Evolutionary conservation across 2,888 invertebrate genomes (phyloP).

Genomic region (Chloroclystis v-ata): DNA sequence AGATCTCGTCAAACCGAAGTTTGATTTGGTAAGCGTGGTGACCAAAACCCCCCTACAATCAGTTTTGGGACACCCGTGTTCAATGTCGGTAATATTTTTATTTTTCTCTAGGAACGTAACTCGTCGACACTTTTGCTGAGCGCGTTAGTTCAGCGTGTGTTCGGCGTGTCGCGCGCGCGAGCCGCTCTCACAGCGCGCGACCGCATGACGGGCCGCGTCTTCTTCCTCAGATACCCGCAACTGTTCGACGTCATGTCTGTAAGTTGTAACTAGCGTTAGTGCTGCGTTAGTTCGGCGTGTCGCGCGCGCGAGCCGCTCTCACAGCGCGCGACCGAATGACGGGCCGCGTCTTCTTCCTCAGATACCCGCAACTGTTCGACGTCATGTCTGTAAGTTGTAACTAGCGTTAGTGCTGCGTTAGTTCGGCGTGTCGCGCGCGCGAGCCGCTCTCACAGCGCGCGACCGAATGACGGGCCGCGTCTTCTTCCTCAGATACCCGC

Average conservation of each 20-base stretch:
- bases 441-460: slow-evolving; percentile 78
- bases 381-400: slow-evolving; percentile 73
- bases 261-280: slow-evolving; percentile 85
- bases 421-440: slow-evolving; percentile 88
- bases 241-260: slow-evolving; percentile 78
- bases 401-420: slow-evolving; percentile 89
- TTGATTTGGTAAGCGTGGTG: too few species aligned
- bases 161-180: slow-evolving; percentile 86
- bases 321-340: slow-evolving; percentile 84
- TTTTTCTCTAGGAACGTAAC: slow-evolving; percentile 84
- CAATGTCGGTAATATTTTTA: too few species aligned
- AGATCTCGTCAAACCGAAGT: too few species aligned
- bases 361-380: slow-evolving; percentile 77
- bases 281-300: slow-evolving; percentile 92
- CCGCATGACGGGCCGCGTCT: slow-evolving; percentile 86
- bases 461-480: slow-evolving; percentile 86
- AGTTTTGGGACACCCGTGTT: too few species aligned
- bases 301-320: slow-evolving; percentile 77
- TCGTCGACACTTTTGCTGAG: slow-evolving; percentile 91
- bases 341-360: slow-evolving; percentile 87
- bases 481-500: slow-evolving; percentile 85
- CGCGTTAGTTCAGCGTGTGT: slow-evolving; percentile 88
- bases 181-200: slow-evolving; percentile 80
- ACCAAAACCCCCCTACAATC: too few species aligned
- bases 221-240: slow-evolving; percentile 82